Percentiles rank a stretch among this genome's conserved stretches.
phyloP scores from a whole-genome alignment of 2,797 vertebrate species.

The Gouania willdenowi region DNA sequence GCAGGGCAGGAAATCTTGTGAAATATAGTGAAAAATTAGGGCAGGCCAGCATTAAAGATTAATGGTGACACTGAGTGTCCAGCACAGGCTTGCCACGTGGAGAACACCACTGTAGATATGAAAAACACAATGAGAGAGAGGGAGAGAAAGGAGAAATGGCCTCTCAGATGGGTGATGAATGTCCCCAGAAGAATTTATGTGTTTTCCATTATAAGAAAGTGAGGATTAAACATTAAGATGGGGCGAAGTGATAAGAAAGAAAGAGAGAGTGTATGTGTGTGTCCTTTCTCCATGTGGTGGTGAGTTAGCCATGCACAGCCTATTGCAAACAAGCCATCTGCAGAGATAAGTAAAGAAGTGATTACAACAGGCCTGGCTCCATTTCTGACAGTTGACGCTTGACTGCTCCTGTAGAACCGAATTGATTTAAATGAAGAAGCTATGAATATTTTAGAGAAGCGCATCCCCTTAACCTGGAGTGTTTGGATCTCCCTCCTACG shows the following conservation, averaged over 20 bases:
- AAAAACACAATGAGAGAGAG: slow-evolving; percentile 29
- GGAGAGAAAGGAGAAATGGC: slow-evolving; percentile 65
- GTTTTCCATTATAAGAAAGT: slow-evolving; percentile 65
- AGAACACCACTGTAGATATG: slow-evolving; percentile 48
- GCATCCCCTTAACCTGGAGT: slow-evolving; percentile 56
- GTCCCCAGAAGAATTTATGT: slow-evolving; percentile 70
- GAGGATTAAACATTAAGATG: slow-evolving; percentile 59
- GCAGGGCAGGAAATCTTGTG: slow-evolving; percentile 52
- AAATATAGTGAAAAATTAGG: slow-evolving; percentile 67
- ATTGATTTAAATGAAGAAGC: slow-evolving; percentile 80
- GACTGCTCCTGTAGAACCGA: slow-evolving; percentile 60
- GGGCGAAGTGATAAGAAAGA: slow-evolving; percentile 25
- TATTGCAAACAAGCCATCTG: slow-evolving; percentile 67
- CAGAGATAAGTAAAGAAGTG: slow-evolving; percentile 75
- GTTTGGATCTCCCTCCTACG: slow-evolving; percentile 42
- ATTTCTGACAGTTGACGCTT: slow-evolving; percentile 73
- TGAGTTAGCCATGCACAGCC: slow-evolving; percentile 67
- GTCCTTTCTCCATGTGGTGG: slow-evolving; percentile 25
- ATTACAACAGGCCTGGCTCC: slow-evolving; percentile 70
- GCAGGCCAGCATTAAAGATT: slow-evolving; percentile 68
- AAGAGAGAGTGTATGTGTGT: neutral
- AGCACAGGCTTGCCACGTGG: slow-evolving; percentile 41
- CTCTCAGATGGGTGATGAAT: slow-evolving; percentile 73
- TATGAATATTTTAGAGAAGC: slow-evolving; percentile 76
- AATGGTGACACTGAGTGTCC: slow-evolving; percentile 56